A percentile compares a stretch with the other conserved stretches of the same genome.
Evolutionary conservation across 1,140 invertebrate genomes (phyloP).

Genomic region (Temnothorax longispinosus): DNA sequence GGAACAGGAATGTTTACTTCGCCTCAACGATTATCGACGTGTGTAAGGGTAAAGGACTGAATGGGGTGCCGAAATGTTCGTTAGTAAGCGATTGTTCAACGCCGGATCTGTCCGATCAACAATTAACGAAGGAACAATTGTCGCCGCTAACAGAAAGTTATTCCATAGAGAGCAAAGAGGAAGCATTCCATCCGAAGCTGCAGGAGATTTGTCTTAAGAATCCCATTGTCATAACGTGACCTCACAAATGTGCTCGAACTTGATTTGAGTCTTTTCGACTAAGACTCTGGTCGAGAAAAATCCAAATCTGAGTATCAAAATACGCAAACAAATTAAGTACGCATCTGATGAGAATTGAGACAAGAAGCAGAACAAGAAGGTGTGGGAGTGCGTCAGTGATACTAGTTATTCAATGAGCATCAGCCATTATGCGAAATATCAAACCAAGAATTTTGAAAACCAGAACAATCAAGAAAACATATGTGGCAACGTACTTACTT

Average conservation of each 20-base stretch:
- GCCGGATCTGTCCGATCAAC: no score
- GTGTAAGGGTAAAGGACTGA: no score
- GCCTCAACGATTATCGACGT: no score
- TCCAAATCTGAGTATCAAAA: no score
- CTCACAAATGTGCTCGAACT: slow-evolving; percentile 96
- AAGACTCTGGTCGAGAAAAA: slow-evolving; percentile 99
- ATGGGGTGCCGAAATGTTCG: no score
- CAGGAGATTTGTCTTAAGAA: slow-evolving; percentile 99
- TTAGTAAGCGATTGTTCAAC: no score
- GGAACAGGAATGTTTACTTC: no score
- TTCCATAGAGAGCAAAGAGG: slow-evolving; percentile 97
- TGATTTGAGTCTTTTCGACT: slow-evolving; percentile 98
- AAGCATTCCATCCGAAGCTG: slow-evolving; percentile 97
- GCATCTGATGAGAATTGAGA: slow-evolving; percentile 98
- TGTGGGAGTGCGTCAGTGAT: slow-evolving; percentile 97
- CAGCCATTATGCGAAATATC: slow-evolving; percentile 97
- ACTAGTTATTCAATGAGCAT: slow-evolving; percentile 97
- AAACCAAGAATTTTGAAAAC: slow-evolving; percentile 80
- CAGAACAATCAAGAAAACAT: slow-evolving; percentile 69
- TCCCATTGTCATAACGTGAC: slow-evolving; percentile 98
- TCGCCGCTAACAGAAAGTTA: slow-evolving; percentile 95
- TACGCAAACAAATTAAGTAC: slow-evolving; percentile 97
- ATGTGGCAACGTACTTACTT: slow-evolving; percentile 86
- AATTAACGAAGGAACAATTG: slow-evolving; percentile 92
- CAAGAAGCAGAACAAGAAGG: slow-evolving; percentile 90